Evolutionary conservation across 1,140 invertebrate genomes (phyloP).

Genomic region (Bombus impatiens): DNA sequence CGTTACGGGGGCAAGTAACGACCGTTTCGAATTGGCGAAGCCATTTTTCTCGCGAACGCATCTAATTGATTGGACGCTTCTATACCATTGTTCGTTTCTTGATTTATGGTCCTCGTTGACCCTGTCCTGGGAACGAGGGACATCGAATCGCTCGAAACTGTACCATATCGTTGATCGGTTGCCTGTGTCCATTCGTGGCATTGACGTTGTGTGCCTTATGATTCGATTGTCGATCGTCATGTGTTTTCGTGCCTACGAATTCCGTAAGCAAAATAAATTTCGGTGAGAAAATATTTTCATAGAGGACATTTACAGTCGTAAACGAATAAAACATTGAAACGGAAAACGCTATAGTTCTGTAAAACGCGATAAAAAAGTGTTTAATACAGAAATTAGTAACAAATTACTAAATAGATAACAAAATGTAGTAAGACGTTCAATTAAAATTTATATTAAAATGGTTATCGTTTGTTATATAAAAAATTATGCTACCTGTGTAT

Average conservation of each 20-base stretch:
- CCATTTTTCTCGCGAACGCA: slow-evolving; percentile 65
- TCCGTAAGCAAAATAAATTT: neutral
- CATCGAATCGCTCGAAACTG: slow-evolving; percentile 50
- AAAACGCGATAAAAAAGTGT: no score
- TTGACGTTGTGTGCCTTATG: neutral
- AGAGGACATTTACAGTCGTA: no score
- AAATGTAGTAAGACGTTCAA: neutral
- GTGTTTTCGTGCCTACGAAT: neutral
- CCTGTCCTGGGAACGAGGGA: slow-evolving; percentile 34
- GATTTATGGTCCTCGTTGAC: slow-evolving; percentile 63
- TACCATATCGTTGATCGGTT: slow-evolving; percentile 22
- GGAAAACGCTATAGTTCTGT: no score
- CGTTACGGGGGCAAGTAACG: slow-evolving; percentile 58
- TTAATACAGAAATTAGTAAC: no score
- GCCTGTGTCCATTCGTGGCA: neutral
- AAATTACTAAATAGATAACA: no score
- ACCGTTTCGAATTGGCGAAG: slow-evolving; percentile 58
- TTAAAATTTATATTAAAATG: neutral
- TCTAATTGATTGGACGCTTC: slow-evolving; percentile 66
- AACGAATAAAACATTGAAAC: no score
- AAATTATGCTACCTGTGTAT: neutral
- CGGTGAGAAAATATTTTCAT: neutral
- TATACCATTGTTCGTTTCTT: slow-evolving; percentile 65
- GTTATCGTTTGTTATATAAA: neutral
- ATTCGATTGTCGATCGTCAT: slow-evolving; percentile 9